Conservation (phyloP, 2,888 invertebrate species). For the Eucera pruinosa region DNA sequence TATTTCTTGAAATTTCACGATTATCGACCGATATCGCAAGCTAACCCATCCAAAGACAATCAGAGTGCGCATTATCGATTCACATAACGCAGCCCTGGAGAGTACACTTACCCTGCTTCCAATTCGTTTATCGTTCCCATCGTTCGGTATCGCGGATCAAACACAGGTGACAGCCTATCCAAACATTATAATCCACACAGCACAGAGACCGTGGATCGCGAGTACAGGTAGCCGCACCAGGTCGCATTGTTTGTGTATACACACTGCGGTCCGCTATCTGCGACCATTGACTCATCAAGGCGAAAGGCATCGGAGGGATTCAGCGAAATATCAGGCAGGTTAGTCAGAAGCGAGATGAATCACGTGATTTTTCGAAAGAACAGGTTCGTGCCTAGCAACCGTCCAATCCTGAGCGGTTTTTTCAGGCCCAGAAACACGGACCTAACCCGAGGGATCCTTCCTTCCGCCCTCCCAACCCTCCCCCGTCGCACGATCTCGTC, state of each 20-base stretch:
- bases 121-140: slow-evolving; percentile 39
- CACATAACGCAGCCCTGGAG: slow-evolving; percentile 5
- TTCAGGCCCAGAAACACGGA: slow-evolving; percentile 46
- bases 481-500: slow-evolving; percentile 2
- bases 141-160: slow-evolving; percentile 31
- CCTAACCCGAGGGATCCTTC: slow-evolving; percentile 32
- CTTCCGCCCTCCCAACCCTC: slow-evolving; percentile 5
- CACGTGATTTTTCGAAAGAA: slow-evolving; percentile 76
- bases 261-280: slow-evolving; percentile 25
- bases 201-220: not conserved
- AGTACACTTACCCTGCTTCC: not conserved
- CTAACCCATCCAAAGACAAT: not conserved
- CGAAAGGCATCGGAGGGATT: slow-evolving; percentile 68
- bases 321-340: slow-evolving; percentile 68
- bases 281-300: slow-evolving; percentile 76
- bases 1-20: not conserved
- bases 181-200: not conserved
- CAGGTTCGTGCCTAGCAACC: slow-evolving; percentile 74
- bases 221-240: slow-evolving; percentile 34
- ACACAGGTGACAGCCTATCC: slow-evolving; percentile 42
- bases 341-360: slow-evolving; percentile 74
- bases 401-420: slow-evolving; percentile 56
- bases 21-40: not conserved
- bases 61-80: not conserved
- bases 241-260: slow-evolving; percentile 58